phyloP scores from a whole-genome alignment of 2,888 invertebrate species.

The Brachyopa scutellaris region DNA sequence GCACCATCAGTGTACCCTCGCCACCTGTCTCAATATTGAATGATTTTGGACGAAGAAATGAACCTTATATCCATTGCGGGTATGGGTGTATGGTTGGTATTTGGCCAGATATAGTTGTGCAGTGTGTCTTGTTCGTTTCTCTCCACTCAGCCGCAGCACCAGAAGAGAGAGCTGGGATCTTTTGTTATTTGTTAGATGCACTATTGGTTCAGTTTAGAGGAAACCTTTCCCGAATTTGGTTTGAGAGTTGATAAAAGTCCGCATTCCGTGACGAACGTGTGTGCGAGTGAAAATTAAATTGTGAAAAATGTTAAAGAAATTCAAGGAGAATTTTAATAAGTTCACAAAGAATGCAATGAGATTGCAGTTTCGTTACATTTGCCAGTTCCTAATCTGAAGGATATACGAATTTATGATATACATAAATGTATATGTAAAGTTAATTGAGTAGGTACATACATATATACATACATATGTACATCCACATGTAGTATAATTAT shows the following conservation, averaged over 20 bases:
- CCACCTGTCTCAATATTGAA: slow-evolving; percentile 24
- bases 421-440: slow-evolving; percentile 1
- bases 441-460: background rate
- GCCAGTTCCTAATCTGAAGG: slow-evolving; percentile 16
- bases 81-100: slow-evolving; percentile 40
- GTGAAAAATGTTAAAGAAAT: slow-evolving; percentile 56
- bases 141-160: background rate
- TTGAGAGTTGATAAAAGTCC: slow-evolving; percentile 6
- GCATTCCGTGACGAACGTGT: slow-evolving; percentile 3
- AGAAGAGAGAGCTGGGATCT: slow-evolving; percentile 39
- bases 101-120: slow-evolving; percentile 31
- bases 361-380: slow-evolving; percentile 32
- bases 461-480: background rate
- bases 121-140: slow-evolving; percentile 19
- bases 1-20: slow-evolving; percentile 9
- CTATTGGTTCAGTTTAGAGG: slow-evolving; percentile 53
- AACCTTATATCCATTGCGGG: slow-evolving; percentile 20
- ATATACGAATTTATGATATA: background rate
- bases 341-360: slow-evolving; percentile 45
- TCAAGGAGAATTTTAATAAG: slow-evolving; percentile 53
- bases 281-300: slow-evolving; percentile 29
- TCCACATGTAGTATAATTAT: no score
- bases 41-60: slow-evolving; percentile 23
- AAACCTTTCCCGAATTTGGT: slow-evolving; percentile 57
- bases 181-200: slow-evolving; percentile 60